Base-by-base conservation (phyloP, 2,113 vertebrate genomes). In the Marmota monax region DNA sequence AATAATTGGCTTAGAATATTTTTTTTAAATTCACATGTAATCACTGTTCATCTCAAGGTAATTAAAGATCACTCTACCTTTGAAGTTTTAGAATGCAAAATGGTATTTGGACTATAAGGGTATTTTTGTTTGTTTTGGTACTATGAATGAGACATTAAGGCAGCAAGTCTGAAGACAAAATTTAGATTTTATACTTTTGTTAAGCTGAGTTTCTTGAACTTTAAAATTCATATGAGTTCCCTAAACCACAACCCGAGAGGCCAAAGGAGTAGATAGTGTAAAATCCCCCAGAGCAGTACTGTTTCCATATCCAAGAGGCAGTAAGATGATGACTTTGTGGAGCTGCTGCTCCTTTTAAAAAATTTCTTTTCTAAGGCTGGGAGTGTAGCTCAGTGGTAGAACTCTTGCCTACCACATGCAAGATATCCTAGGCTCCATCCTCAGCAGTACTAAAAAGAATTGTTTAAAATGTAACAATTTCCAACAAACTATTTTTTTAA, bases 11-110 rank as follows among this genome's bases (percentile, higher is more conserved):
- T 88, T 22, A 84, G 10, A 79, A 82, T 61, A 72, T 67, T 79
- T 17, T 17, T 45, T 92, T 94, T 51, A 48, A 63, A 61, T 39
- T 63, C 22, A 7, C 65, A 1, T 95, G 7, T 85, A n/a, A 63
- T 91, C 20, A 25, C 32, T 82, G 74, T 58, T 63, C 12, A 56
- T 84, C 34, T 70, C 20, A 63, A 34, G 61, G 32, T 42, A 70
- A 56, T 67, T 95, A 48, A 82, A 78, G 63, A 74, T 74, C 39
- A 17, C 74, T 17, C 70, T 17, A 72, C 53, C 7, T 53, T 42
- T 90, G 42, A 87, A 58, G 18, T 70, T 93, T 73, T 61, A 74
- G 17, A 82, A 39, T 65, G 13, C 83, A 51, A 80, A 97, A 58
- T 20, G 76, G 48, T 42, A 78, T 92, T 90, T 79, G 51, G 69